Evolutionary conservation across 2,797 vertebrate genomes (phyloP).

Genomic region (Thunnus albacares): DNA sequence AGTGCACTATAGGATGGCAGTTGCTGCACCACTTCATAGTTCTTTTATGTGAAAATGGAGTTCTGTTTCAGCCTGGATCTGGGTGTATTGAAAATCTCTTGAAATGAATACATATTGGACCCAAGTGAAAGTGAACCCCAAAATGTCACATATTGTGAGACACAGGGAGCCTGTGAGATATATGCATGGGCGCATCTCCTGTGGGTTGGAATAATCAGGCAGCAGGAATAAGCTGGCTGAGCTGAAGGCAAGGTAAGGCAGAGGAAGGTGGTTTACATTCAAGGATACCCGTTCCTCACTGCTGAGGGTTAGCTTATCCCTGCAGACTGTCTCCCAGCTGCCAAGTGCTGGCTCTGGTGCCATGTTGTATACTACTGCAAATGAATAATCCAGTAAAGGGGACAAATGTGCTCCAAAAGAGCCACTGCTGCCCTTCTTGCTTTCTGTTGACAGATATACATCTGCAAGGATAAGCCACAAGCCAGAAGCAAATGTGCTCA

Average conservation of each 20-base stretch:
- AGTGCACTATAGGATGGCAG: conserved; percentile 22
- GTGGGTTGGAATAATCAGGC: conserved; percentile 76
- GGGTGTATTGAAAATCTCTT: conserved; percentile 53
- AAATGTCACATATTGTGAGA: conserved; percentile 68
- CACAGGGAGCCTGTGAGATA: conserved; percentile 62
- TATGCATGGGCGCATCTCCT: conserved; percentile 75
- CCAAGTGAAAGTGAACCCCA: conserved; percentile 61
- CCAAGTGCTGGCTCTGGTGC: conserved; percentile 75
- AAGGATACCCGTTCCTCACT: conserved; percentile 71
- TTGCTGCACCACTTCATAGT: conserved; percentile 22
- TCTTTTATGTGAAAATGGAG: conserved; percentile 45
- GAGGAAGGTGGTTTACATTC: conserved; percentile 76
- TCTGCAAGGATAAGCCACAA: conserved; percentile 78
- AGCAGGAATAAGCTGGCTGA: conserved; percentile 70
- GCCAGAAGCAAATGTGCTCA: conserved; percentile 78
- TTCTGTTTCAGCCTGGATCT: conserved; percentile 45
- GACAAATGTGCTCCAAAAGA: conserved; percentile 78
- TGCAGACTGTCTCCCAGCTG: conserved; percentile 80
- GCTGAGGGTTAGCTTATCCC: conserved; percentile 82
- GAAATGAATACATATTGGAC: conserved; percentile 71
- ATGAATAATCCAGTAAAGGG: conserved; percentile 85
- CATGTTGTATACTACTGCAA: conserved; percentile 69
- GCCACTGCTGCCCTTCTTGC: conserved; percentile 66
- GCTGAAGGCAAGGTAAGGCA: conserved; percentile 71
- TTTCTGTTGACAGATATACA: conserved; percentile 80